Evolutionary conservation across 2,113 vertebrate genomes (phyloP), one percentile per base, ranked within the genome.

Genomic region (Panurus biarmicus): DNA sequence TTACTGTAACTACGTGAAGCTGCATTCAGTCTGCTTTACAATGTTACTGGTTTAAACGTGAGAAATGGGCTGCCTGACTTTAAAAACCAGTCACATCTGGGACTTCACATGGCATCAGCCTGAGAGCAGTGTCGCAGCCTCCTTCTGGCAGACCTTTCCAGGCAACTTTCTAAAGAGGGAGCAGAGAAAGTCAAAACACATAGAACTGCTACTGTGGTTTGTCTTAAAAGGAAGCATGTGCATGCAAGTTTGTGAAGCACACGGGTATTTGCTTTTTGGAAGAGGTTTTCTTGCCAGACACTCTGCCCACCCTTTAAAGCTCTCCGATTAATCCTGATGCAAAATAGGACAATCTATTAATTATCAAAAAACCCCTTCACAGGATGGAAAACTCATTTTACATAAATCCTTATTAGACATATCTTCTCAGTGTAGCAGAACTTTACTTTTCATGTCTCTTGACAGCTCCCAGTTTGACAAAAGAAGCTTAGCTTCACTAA

Each of bases 391-490:
- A 31, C 14, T 12, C 14, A 26, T 89, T 93, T 94, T 35, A 35
- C 45, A 36, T 48, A 71, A 72, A 64, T 56, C 56, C 77, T 74
- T 67, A 75, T 86, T 74, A 90, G 51, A 19, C 13, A 6, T 40
- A 66, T 79, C n/a, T 91, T 75, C 57, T 82, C 53, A 65, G 22
- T 33, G 35, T 64, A 69, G 47, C 42, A 85, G 77, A 87, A 85
- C 13, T 71, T 75, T 70, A 51, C 67, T 89, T 89, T 72, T 82
- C 45, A n/a, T n/a, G 14, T 21, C 19, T 70, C 64, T 90, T 93
- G 85, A 69, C 66, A 82, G 45, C 31, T 85, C 29, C 42, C 38
- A 47, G 21, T 87, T 92, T 95, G 85, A 72, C 40, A 72, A 81
- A 89, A 42, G 67, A 83, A 87, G 26, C 28, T 87, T 51, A 73